Percentiles rank a stretch among this genome's conserved stretches.
Conservation (phyloP, 1,140 invertebrate genomes). For the Drosophila hydei region DNA sequence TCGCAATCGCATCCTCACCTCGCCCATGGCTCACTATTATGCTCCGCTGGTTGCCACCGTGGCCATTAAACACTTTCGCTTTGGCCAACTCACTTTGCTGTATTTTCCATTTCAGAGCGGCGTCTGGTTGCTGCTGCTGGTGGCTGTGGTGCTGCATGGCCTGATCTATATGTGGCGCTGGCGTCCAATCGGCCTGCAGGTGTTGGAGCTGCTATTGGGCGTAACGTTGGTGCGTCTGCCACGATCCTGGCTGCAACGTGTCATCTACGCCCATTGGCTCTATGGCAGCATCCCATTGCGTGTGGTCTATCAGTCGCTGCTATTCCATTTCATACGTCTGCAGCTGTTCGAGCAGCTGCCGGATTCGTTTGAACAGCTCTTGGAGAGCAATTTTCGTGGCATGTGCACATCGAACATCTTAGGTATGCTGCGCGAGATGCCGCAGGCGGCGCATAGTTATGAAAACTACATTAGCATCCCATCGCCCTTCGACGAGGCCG, state of each 20-base stretch:
- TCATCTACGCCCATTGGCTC: slow-evolving; percentile 67
- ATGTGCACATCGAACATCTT: slow-evolving; percentile 48
- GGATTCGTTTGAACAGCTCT: slow-evolving; percentile 46
- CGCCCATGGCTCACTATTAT: slow-evolving; percentile 61
- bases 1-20: slow-evolving; percentile 42
- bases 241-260: slow-evolving; percentile 52
- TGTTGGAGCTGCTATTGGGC: slow-evolving; percentile 57
- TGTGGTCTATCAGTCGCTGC: slow-evolving; percentile 64
- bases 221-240: slow-evolving; percentile 38
- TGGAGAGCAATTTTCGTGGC: slow-evolving; percentile 40
- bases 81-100: slow-evolving; percentile 40
- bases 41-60: slow-evolving; percentile 58
- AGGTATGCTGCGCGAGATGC: slow-evolving; percentile 53
- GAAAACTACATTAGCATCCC: slow-evolving; percentile 23
- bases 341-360: slow-evolving; percentile 52
- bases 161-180: slow-evolving; percentile 32
- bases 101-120: slow-evolving; percentile 50
- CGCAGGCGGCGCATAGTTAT: slow-evolving; percentile 18
- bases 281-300: slow-evolving; percentile 57
- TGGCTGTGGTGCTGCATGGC: slow-evolving; percentile 34
- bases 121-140: slow-evolving; percentile 50
- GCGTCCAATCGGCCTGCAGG: slow-evolving; percentile 29
- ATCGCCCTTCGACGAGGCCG: slow-evolving; percentile 37
- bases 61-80: slow-evolving; percentile 43
- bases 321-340: slow-evolving; percentile 66